A percentile compares a stretch with the other conserved stretches of the same genome.
phyloP scores from a whole-genome alignment of 2,113 vertebrate genomes.

The Picathartes gymnocephalus region DNA sequence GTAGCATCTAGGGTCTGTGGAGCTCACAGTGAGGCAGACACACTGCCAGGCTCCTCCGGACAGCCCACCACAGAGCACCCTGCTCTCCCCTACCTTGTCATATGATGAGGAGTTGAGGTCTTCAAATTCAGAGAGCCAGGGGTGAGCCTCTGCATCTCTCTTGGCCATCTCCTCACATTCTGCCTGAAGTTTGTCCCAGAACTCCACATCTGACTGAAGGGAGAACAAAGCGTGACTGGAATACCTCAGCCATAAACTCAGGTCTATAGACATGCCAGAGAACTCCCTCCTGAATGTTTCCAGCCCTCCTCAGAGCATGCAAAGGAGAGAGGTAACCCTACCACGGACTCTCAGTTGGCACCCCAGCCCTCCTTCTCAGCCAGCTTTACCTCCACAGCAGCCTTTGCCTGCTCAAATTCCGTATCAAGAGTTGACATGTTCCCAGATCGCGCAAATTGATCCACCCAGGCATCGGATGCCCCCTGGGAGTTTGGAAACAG shows the following conservation, averaged over 20 bases:
- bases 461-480: slow-evolving; percentile 91
- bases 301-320: background rate
- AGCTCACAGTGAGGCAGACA: background rate
- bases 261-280: background rate
- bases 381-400: slow-evolving; percentile 90
- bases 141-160: slow-evolving; percentile 92
- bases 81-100: slow-evolving; percentile 82
- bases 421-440: slow-evolving; percentile 72
- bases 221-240: background rate
- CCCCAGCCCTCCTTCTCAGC: background rate
- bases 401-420: slow-evolving; percentile 94
- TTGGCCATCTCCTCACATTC: slow-evolving; percentile 99
- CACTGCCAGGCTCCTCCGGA: background rate
- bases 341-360: background rate
- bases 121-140: slow-evolving; percentile 96
- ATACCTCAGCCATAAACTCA: background rate
- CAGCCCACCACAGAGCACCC: background rate
- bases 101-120: slow-evolving; percentile 86
- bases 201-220: slow-evolving; percentile 93
- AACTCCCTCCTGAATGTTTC: background rate
- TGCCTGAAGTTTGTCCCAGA: slow-evolving; percentile 99
- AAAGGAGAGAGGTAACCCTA: background rate
- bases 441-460: slow-evolving; percentile 81
- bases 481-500: slow-evolving; percentile 72
- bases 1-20: background rate